Conservation (phyloP, 2,797 vertebrate genomes). For the Spinus olivaceus region DNA sequence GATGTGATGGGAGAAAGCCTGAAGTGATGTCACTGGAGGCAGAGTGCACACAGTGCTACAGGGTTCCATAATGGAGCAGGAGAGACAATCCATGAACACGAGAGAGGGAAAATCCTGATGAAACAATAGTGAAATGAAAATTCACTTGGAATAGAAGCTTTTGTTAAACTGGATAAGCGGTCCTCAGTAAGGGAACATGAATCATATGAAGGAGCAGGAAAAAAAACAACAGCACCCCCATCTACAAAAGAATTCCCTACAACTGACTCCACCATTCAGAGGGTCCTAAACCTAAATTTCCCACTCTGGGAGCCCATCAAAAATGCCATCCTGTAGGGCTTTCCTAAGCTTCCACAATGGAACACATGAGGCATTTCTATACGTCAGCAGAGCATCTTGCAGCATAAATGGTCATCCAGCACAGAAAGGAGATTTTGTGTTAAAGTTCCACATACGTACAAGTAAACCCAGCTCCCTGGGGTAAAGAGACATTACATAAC, state of each 20-base stretch:
- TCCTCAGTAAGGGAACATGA: not conserved
- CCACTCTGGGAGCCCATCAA: not conserved
- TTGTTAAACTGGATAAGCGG: not conserved
- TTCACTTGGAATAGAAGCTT: not conserved
- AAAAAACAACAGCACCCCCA: not conserved
- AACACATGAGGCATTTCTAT: not conserved
- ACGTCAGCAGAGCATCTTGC: not conserved
- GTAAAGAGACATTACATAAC: conserved; percentile 59
- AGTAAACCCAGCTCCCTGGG: conserved; percentile 37
- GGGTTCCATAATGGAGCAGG: not conserved
- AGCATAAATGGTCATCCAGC: conserved; percentile 12
- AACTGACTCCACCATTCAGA: not conserved
- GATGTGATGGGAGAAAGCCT: conserved; percentile 10
- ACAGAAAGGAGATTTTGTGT: conserved; percentile 38
- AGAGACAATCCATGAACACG: not conserved
- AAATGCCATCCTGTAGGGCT: not conserved
- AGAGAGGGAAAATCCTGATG: not conserved
- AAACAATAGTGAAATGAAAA: not conserved
- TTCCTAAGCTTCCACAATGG: not conserved
- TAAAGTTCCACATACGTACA: not conserved
- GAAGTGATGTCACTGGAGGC: conserved; percentile 42
- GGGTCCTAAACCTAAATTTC: not conserved
- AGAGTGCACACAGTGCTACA: not conserved
- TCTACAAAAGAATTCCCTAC: not conserved
- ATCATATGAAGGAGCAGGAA: not conserved